Conservation (phyloP, 2,888 invertebrate genomes). For the Lycia hirtaria region DNA sequence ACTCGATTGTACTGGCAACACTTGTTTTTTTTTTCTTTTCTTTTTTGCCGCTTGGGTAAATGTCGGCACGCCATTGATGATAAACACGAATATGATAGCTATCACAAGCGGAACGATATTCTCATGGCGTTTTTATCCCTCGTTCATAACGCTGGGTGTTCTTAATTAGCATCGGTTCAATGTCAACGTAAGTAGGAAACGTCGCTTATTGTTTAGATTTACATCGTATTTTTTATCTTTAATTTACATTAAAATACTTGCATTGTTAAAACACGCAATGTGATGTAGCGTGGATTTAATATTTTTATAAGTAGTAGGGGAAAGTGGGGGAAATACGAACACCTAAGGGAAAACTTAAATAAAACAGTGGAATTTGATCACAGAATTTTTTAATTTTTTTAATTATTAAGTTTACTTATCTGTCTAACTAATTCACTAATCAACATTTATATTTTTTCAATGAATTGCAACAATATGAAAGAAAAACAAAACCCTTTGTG, state of each 20-base stretch:
- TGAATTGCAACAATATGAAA: too few species aligned
- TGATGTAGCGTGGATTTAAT: background rate
- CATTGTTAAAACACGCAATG: constrained; percentile 27
- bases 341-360: too few species aligned
- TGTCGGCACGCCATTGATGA: constrained; percentile 50
- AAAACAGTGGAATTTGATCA: too few species aligned
- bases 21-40: constrained; percentile 46
- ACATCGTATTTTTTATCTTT: constrained; percentile 10
- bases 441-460: too few species aligned
- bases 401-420: too few species aligned
- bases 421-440: too few species aligned
- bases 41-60: constrained; percentile 54
- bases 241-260: constrained; percentile 10
- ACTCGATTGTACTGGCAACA: constrained; percentile 53
- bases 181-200: constrained; percentile 57
- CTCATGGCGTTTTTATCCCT: constrained; percentile 59
- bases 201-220: constrained; percentile 46
- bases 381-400: too few species aligned
- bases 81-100: constrained; percentile 46
- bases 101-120: constrained; percentile 50
- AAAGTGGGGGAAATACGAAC: too few species aligned
- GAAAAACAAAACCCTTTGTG: too few species aligned
- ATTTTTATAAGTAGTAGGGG: too few species aligned
- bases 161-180: constrained; percentile 60
- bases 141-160: constrained; percentile 52